phyloP scores from a whole-genome alignment of 2,888 invertebrate genomes.

The Idaea aversata region DNA sequence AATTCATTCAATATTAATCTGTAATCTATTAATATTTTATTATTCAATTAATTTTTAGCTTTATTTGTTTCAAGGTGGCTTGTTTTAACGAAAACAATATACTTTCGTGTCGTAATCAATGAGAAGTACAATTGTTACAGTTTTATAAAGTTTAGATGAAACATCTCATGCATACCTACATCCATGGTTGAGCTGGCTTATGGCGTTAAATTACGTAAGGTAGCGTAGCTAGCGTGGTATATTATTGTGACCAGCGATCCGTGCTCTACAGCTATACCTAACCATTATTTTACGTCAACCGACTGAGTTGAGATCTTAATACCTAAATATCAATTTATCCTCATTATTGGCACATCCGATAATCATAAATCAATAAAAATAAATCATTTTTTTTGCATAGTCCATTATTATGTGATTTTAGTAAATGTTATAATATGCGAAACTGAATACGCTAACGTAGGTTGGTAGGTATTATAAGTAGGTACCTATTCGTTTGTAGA shows the following conservation, averaged over 20 bases:
- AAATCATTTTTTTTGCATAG: background rate
- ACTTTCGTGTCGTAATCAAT: background rate
- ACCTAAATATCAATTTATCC: background rate
- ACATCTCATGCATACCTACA: background rate
- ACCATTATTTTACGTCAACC: conserved; percentile 51
- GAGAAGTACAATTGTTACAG: background rate
- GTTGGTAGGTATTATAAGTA: conserved; percentile 4
- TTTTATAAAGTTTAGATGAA: background rate
- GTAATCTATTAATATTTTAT: background rate
- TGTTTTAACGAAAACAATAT: background rate
- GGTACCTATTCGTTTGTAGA: conserved; percentile 8
- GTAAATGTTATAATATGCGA: background rate
- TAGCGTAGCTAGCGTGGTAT: conserved; percentile 51
- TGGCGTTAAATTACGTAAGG: conserved; percentile 56
- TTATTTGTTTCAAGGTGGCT: background rate
- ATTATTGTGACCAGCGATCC: conserved; percentile 53
- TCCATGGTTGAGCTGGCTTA: conserved; percentile 24
- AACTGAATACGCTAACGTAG: conserved; percentile 2
- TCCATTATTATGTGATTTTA: background rate
- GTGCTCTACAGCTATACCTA: conserved; percentile 37
- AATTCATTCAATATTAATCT: background rate
- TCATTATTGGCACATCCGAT: background rate
- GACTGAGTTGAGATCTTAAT: conserved; percentile 14
- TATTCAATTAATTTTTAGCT: background rate
- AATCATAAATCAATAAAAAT: background rate